A percentile compares a stretch with the other conserved stretches of the same genome.
These are phyloP conservation scores for Esox masquinongy DNA, from an alignment of 2,797 vertebrate genomes.

Conservation along the genomic window DNA sequence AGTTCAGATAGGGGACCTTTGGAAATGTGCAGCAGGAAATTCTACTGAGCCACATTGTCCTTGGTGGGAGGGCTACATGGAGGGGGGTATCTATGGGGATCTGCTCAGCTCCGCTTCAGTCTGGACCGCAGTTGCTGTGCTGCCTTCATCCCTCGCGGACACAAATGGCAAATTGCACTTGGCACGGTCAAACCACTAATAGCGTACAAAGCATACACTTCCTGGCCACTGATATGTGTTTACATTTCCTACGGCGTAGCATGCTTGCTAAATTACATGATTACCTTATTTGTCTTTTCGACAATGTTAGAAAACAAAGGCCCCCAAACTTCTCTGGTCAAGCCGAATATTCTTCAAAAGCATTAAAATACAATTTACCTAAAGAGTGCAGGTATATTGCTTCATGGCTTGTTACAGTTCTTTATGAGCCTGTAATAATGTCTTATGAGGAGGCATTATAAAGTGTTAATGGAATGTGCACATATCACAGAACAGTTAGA, in stretches of 20 bases:
- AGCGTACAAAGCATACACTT: constrained; percentile 29
- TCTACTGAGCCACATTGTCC: constrained; percentile 10
- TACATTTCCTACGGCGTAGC: constrained; percentile 27
- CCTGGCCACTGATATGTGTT: constrained; percentile 28
- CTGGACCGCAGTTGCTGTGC: constrained; percentile 27
- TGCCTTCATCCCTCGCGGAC: constrained; percentile 39
- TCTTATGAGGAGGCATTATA: background rate
- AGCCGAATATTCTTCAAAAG: background rate
- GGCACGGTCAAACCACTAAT: constrained; percentile 45
- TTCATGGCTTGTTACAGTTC: background rate
- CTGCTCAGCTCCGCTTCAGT: constrained; percentile 18
- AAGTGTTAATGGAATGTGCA: background rate
- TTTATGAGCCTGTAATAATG: background rate
- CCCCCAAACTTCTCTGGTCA: constrained; percentile 10
- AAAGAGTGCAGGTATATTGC: background rate
- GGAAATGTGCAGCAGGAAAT: constrained; percentile 33
- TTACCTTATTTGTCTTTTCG: constrained; percentile 42
- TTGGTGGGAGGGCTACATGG: background rate
- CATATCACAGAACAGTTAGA: background rate
- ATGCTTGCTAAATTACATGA: constrained; percentile 42
- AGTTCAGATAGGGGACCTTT: background rate
- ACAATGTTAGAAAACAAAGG: constrained; percentile 32
- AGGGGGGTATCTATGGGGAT: constrained; percentile 10
- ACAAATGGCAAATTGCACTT: constrained; percentile 46
- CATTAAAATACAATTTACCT: background rate